A percentile compares a stretch with the other conserved stretches of the same genome.
phyloP scores from a whole-genome alignment of 37 sponge, comb jelly and placozoan species.

The Eunapius fragilis region DNA sequence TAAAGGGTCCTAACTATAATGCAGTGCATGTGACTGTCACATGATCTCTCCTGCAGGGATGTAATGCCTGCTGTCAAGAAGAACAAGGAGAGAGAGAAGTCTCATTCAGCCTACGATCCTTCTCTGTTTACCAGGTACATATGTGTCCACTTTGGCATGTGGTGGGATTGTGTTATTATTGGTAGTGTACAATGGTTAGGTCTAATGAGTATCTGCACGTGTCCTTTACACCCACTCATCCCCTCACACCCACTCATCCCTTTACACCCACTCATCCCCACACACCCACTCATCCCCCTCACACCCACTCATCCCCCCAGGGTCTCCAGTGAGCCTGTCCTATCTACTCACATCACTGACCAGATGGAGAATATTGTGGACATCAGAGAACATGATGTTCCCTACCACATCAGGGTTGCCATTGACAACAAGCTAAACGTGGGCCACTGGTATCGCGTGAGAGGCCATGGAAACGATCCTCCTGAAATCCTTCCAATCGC shows the following conservation, averaged over 20 bases:
- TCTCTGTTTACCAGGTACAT: conserved; percentile 69
- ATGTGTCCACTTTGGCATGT: background rate
- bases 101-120: conserved; percentile 76
- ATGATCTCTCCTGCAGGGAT: conserved; percentile 74
- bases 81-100: conserved; percentile 86
- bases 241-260: too few relatives aligned
- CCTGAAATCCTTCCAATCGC: conserved; percentile 70
- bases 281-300: background rate
- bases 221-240: background rate
- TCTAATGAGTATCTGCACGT: too few relatives aligned
- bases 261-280: too few relatives aligned
- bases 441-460: conserved; percentile 92
- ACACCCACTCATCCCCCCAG: background rate
- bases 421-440: conserved; percentile 91
- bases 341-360: conserved; percentile 18
- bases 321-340: background rate
- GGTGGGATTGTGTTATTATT: too few relatives aligned
- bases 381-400: conserved; percentile 97
- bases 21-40: background rate
- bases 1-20: too few relatives aligned
- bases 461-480: conserved; percentile 76
- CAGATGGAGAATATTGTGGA: conserved; percentile 91
- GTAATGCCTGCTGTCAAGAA: conserved; percentile 87
- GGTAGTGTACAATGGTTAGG: too few relatives aligned
- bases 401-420: conserved; percentile 97